Conservation (phyloP, 2,113 vertebrate genomes). For the Lepus europaeus region DNA sequence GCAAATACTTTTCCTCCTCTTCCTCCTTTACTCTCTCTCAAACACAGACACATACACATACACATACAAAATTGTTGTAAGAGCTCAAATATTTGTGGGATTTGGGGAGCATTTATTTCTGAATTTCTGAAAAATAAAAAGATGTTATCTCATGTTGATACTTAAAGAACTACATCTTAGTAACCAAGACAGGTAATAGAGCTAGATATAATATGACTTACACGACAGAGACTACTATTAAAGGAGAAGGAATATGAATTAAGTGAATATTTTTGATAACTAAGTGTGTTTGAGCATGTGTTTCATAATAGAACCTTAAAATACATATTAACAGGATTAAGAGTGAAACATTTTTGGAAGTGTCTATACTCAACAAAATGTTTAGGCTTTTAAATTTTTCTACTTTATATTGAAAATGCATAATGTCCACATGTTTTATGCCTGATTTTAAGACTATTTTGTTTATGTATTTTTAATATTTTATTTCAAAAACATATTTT, state of each 20-base stretch:
- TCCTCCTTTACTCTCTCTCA: neutral
- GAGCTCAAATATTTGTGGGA: neutral
- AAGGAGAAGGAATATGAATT: neutral
- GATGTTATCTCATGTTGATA: neutral
- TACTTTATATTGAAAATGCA: neutral
- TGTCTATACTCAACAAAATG: neutral
- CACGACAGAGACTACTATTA: neutral
- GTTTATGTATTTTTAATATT: neutral
- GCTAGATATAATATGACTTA: neutral
- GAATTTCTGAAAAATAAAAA: constrained; percentile 21
- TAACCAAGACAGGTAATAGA: neutral
- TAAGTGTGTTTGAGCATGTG: neutral
- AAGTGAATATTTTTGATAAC: neutral
- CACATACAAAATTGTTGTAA: neutral
- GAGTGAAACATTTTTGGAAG: neutral
- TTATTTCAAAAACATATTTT: constrained; percentile 46
- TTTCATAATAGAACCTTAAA: neutral
- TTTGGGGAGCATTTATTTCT: neutral
- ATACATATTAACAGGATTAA: neutral
- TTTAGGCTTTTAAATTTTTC: constrained; percentile 2
- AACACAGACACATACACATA: constrained; percentile 28
- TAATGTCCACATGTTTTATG: neutral
- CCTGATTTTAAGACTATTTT: constrained; percentile 23
- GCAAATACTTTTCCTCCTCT: neutral
- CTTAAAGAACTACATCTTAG: neutral